Base-by-base conservation (phyloP, 1,140 invertebrate genomes). In the Rhizoglyphus robini region DNA sequence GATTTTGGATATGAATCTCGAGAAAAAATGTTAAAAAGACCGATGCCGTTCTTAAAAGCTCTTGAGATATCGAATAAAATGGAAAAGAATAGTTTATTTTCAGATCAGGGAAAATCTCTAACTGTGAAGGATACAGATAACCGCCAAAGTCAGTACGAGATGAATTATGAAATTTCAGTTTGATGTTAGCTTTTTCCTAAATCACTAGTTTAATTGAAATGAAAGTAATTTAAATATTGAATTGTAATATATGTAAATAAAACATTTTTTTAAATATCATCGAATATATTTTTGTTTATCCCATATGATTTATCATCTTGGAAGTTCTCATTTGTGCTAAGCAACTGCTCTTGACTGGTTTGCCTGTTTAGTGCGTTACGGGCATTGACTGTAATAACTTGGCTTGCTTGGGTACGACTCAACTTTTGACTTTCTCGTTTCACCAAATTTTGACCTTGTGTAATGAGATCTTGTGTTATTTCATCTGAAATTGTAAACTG, bases 111-210 rank as follows among this genome's bases (percentile, higher is more conserved):
- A 58, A 58, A 64, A 27, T 13, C 15, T 51, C 29, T 13, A 51
- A 51, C 48, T 23, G 23, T 27, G 1, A 51, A 51, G 2, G 23
- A 51, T 23, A 51, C 85, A 83, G 72, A 73, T 29, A 88, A 91
- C 74, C 83, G 88, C 67, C 84, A 85, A 68, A 91, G 87, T 77
- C 85, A 91, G 65, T 94, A 94, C 75, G 91, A 94, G 76, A 90
- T 90, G 85, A 92, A 90, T 78, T 94, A 94, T 77, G 90, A 95
- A 78, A 94, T 93, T 77, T 92, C 90, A 64, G 90, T 94, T 46
- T 78, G 63, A 70, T n/a, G n/a, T n/a, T n/a, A n/a, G n/a, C n/a
- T n/a, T n/a, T n/a, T n/a, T n/a, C n/a, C 23, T 25, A 54, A 32
- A 8, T 54, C 51, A 23, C 8, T 20, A 54, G 23, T 54, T 32